phyloP scores from a whole-genome alignment of 1,140 invertebrate species.

The Schlechtendalia chinensis region DNA sequence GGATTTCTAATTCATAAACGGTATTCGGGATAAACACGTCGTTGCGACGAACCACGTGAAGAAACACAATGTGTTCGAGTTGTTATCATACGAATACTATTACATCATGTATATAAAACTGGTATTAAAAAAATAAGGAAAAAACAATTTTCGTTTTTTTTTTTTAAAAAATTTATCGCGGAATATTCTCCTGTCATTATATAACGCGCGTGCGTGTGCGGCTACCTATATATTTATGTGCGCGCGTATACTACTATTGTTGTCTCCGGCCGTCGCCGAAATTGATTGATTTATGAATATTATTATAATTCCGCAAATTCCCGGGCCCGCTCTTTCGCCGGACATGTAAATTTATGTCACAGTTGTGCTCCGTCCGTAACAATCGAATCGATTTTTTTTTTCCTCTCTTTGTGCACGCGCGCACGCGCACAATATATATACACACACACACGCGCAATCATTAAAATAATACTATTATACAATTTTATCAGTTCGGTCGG shows the following conservation, averaged over 20 bases:
- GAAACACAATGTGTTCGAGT: constrained; percentile 27
- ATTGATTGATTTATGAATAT: constrained; percentile 50
- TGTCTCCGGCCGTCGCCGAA: constrained; percentile 36
- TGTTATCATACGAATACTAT: neutral
- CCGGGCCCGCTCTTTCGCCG: constrained; percentile 1
- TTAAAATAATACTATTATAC: constrained; percentile 37
- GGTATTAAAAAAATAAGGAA: constrained; percentile 19
- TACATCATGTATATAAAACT: constrained; percentile 27
- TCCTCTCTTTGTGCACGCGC: constrained; percentile 7
- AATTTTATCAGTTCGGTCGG: constrained; percentile 37
- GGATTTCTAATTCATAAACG: constrained; percentile 1
- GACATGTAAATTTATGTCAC: constrained; percentile 49
- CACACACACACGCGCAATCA: neutral
- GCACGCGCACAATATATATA: too few relatives aligned
- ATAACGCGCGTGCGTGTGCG: too few relatives aligned
- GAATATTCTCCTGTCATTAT: neutral
- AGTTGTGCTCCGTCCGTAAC: constrained; percentile 32
- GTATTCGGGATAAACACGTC: neutral
- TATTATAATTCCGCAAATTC: constrained; percentile 50
- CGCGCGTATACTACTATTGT: constrained; percentile 33
- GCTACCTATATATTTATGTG: too few relatives aligned
- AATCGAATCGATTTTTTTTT: constrained; percentile 47
- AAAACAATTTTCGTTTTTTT: too few relatives aligned
- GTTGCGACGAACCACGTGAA: neutral
- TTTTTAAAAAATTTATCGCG: neutral